These are phyloP conservation scores for Lepidochitona cinerea DNA, from an alignment of 2,888 invertebrate species.

Conservation along the genomic window DNA sequence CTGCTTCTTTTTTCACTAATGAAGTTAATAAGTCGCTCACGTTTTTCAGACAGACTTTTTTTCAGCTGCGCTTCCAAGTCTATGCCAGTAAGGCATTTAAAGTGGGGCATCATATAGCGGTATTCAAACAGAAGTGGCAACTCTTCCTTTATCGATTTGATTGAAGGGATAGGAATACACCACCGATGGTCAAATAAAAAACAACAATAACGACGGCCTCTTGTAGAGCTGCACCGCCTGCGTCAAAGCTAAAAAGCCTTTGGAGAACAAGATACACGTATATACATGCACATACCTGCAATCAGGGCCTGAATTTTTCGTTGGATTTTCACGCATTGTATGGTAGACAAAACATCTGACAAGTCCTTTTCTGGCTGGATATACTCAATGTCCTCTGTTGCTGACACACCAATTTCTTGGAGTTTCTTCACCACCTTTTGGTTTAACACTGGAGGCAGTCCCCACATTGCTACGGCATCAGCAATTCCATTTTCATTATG, in stretches of 20 bases:
- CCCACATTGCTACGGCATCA: not conserved
- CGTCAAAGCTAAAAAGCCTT: no score
- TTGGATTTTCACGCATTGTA: not conserved
- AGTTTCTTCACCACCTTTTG: not conserved
- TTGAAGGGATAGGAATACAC: not conserved
- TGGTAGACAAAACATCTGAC: not conserved
- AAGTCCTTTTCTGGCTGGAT: not conserved
- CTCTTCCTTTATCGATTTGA: not conserved
- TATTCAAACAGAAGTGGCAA: conserved; percentile 8
- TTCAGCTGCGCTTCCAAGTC: not conserved
- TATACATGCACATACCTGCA: not conserved
- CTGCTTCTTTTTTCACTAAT: not conserved
- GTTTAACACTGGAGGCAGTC: not conserved
- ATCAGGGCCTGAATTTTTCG: not conserved
- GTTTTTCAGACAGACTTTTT: not conserved
- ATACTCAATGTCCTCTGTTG: not conserved
- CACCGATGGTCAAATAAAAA: no score
- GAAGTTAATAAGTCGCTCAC: not conserved
- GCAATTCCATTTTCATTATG: not conserved
- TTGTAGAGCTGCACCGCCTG: no score
- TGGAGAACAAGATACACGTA: not conserved
- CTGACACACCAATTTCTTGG: not conserved
- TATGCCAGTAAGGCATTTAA: not conserved
- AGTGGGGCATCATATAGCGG: not conserved
- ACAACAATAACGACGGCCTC: no score